Evolutionary conservation across 2,797 vertebrate genomes (phyloP).

Genomic region (Malacoraja senta): DNA sequence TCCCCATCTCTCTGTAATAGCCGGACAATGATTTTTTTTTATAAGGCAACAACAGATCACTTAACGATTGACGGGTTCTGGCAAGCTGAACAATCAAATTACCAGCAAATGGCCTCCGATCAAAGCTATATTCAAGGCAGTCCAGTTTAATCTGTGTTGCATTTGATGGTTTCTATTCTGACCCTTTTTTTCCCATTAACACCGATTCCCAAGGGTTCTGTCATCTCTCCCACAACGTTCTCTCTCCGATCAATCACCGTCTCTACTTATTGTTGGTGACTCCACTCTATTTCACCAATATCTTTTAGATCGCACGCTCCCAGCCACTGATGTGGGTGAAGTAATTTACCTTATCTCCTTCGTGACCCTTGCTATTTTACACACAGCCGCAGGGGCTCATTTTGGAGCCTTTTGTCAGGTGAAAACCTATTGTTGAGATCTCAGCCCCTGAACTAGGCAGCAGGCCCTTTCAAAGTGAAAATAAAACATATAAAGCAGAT

Average conservation of each 20-base stretch:
- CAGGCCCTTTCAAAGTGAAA: neutral
- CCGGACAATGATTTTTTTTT: neutral
- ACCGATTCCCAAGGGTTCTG: neutral
- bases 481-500: neutral
- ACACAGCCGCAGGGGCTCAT: neutral
- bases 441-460: neutral
- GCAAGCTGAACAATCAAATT: neutral
- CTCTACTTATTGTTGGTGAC: neutral
- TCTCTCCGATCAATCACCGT: neutral
- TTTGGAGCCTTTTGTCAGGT: neutral
- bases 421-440: neutral
- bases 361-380: neutral
- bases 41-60: neutral
- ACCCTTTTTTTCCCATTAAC: neutral
- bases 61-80: neutral
- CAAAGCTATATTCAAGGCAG: neutral
- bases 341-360: neutral
- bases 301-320: neutral
- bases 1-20: neutral
- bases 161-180: neutral
- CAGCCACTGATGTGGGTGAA: neutral
- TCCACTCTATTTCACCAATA: neutral
- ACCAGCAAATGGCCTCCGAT: neutral
- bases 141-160: neutral
- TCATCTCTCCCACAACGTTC: neutral